Percentiles rank a stretch among this genome's conserved stretches.
Evolutionary conservation across 2,888 invertebrate species (phyloP).

Genomic region (Saturnia pavonia): DNA sequence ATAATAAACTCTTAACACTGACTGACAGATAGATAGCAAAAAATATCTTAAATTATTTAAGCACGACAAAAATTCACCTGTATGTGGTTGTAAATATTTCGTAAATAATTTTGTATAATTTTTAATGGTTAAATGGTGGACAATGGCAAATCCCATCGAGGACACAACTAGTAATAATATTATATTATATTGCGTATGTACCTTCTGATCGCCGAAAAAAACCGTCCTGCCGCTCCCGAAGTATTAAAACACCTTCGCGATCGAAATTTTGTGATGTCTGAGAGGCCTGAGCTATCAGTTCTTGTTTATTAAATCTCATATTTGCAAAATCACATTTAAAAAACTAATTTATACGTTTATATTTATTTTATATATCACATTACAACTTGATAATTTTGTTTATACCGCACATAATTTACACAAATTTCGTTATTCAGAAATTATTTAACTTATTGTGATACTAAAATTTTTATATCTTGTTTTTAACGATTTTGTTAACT

Average conservation of each 20-base stretch:
- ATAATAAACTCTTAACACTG: too few relatives aligned
- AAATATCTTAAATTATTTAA: too few relatives aligned
- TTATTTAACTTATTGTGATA: neutral
- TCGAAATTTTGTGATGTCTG: constrained; percentile 95
- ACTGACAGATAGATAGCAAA: too few relatives aligned
- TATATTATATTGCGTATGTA: constrained; percentile 73
- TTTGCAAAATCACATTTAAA: constrained; percentile 29
- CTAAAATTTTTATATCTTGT: neutral
- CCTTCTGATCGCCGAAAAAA: constrained; percentile 96
- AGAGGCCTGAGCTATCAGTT: constrained; percentile 91
- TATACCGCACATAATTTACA: neutral
- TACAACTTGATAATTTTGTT: neutral
- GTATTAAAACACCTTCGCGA: constrained; percentile 93
- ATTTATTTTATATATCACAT: neutral
- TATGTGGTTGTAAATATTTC: too few relatives aligned
- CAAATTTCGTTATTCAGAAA: neutral
- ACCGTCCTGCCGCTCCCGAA: constrained; percentile 94
- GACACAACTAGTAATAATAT: too few relatives aligned
- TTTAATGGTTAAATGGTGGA: neutral
- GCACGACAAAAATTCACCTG: too few relatives aligned
- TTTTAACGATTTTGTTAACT: neutral
- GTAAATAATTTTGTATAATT: neutral
- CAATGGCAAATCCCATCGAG: neutral
- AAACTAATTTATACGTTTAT: neutral
- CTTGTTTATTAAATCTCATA: constrained; percentile 96